Evolutionary conservation across 2,113 vertebrate species (phyloP), one percentile per base, ranked within the genome.

Genomic region (Amia ocellicauda): DNA sequence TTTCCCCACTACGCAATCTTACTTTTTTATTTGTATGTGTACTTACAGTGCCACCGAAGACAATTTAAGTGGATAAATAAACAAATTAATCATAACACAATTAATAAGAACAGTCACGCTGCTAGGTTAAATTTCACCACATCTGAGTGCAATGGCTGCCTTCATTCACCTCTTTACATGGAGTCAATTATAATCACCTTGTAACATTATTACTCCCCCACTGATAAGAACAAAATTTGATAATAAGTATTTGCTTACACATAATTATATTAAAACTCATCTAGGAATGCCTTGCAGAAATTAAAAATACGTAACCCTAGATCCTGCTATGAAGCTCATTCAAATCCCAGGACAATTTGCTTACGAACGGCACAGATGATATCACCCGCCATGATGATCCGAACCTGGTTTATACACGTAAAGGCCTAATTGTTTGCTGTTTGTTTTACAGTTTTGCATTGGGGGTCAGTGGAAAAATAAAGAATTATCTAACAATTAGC

Each of bases 201-300:
- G 59, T 63, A 72, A 59, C 63, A 58, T 53, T 70, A 78, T 76
- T 63, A 72, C 70, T 52, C 58, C 69, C 60, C 40, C 29, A 53
- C 69, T 57, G 75, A 82, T 81, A 74, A 75, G 29, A 17, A 54
- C n/a, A 41, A 67, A 76, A 85, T 86, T 80, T 76, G 61, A 74
- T 47, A 80, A 81, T 75, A 69, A 73, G 66, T 75, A 81, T 72
- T 81, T 74, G 74, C 23, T 83, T 70, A 80, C 77, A 76, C 57
- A 49, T 82, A 84, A 89, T 80, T 65, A 41, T n/a, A 82, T 86
- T 81, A 80, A n/a, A 62, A 65, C 72, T 68, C 60, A 65, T 61
- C 45, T 60, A 31, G 19, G 56, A 63, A 59, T 64, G 58, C 55
- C 59, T 66, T 58, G 65, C 69, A 53, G 71, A 72, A 80, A 83